These are phyloP conservation scores for Eupristina koningsbergeri DNA, from an alignment of 1,140 invertebrate species.

Conservation along the genomic window DNA sequence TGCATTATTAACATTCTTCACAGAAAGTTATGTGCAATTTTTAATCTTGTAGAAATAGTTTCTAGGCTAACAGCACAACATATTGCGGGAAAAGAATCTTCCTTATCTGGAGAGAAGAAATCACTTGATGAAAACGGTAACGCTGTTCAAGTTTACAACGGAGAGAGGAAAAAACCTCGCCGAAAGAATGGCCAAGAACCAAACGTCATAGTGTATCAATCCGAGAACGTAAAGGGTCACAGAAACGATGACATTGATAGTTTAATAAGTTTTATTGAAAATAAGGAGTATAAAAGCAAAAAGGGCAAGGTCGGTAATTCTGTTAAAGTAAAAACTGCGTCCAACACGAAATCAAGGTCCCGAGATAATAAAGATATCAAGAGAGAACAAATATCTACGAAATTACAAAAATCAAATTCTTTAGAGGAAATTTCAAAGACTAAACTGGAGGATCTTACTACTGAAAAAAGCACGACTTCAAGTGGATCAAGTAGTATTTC, in stretches of 20 bases:
- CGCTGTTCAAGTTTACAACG: slow-evolving; percentile 74
- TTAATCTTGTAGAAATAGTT: slow-evolving; percentile 57
- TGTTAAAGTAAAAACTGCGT: slow-evolving; percentile 65
- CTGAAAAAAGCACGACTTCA: slow-evolving; percentile 66
- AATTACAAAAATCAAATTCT: slow-evolving; percentile 78
- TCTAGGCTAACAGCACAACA: slow-evolving; percentile 63
- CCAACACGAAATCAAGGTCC: slow-evolving; percentile 65
- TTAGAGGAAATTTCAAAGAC: slow-evolving; percentile 82
- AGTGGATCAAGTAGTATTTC: slow-evolving; percentile 67
- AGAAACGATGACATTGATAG: slow-evolving; percentile 76
- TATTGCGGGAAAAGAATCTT: slow-evolving; percentile 62
- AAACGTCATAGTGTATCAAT: slow-evolving; percentile 78
- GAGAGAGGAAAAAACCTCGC: slow-evolving; percentile 71
- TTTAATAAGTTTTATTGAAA: slow-evolving; percentile 74
- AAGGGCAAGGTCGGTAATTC: slow-evolving; percentile 63
- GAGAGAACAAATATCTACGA: slow-evolving; percentile 69
- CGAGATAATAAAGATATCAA: slow-evolving; percentile 68
- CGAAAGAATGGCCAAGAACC: slow-evolving; percentile 75
- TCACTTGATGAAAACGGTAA: slow-evolving; percentile 80
- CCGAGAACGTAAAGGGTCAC: slow-evolving; percentile 79
- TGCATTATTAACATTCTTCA: slow-evolving; percentile 16
- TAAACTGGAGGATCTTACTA: slow-evolving; percentile 80
- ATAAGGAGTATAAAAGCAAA: slow-evolving; percentile 69
- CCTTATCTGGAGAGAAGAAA: slow-evolving; percentile 72
- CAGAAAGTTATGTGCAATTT: slow-evolving; percentile 6